A percentile compares a stretch with the other conserved stretches of the same genome.
Conservation (phyloP, 2,113 vertebrate species). For the Chamaea fasciata region DNA sequence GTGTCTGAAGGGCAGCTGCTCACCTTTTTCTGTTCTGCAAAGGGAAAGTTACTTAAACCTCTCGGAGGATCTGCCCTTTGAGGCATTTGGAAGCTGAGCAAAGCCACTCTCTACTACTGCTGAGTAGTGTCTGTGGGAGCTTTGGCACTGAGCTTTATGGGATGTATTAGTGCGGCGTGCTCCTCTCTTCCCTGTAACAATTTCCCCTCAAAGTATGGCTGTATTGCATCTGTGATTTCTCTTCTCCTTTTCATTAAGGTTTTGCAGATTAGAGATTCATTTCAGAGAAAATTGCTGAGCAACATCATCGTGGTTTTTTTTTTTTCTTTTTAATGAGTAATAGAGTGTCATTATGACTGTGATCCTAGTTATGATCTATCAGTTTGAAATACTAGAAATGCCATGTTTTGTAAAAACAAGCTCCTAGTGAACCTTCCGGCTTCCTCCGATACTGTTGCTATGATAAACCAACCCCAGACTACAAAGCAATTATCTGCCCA, state of each 20-base stretch:
- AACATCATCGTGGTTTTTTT: not conserved
- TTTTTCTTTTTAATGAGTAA: not conserved
- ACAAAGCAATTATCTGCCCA: not conserved
- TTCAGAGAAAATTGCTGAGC: not conserved
- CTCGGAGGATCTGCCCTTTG: not conserved
- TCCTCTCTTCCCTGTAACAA: accelerated
- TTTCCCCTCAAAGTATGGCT: not conserved
- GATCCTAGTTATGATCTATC: not conserved
- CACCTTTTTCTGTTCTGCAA: not conserved
- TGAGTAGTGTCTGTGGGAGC: not conserved
- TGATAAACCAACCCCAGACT: not conserved
- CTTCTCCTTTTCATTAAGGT: not conserved
- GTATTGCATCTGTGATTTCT: not conserved
- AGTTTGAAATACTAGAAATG: not conserved
- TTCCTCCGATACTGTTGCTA: not conserved
- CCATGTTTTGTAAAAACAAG: not conserved
- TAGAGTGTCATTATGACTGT: not conserved
- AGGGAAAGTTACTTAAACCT: not conserved
- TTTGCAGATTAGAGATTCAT: not conserved
- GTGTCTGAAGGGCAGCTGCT: accelerated
- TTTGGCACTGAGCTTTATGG: not conserved
- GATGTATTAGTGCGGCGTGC: accelerated
- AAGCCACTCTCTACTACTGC: not conserved
- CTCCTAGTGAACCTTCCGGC: not conserved
- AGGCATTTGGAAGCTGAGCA: not conserved